Conservation (phyloP, 2,888 invertebrate species). For the Trichacis sp. region DNA sequence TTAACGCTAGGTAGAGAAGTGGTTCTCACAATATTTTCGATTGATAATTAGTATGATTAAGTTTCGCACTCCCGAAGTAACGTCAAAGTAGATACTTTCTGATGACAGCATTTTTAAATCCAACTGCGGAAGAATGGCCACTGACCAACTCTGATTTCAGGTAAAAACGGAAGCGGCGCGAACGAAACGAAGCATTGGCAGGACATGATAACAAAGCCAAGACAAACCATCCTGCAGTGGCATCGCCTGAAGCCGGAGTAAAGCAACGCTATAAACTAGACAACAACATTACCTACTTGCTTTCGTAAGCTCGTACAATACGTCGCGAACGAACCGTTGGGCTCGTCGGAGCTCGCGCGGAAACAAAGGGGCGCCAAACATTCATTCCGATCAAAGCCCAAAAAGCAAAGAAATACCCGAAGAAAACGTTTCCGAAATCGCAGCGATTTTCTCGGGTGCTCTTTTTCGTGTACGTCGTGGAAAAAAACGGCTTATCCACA, state of each 20-base stretch:
- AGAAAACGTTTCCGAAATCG: not conserved
- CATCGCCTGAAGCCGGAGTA: conserved; percentile 95
- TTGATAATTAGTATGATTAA: too few species aligned
- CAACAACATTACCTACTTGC: conserved; percentile 27
- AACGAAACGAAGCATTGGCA: conserved; percentile 98
- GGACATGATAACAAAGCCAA: conserved; percentile 97
- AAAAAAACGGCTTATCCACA: conserved; percentile 1
- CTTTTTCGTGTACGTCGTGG: not conserved
- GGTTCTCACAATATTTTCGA: too few species aligned
- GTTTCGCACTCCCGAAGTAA: too few species aligned
- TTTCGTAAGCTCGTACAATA: conserved; percentile 25
- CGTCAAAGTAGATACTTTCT: too few species aligned
- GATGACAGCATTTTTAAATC: too few species aligned
- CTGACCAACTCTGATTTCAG: conserved; percentile 69
- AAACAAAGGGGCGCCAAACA: too few species aligned
- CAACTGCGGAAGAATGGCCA: too few species aligned
- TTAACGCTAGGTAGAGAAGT: too few species aligned
- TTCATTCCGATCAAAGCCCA: not conserved
- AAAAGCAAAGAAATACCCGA: not conserved
- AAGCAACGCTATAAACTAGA: conserved; percentile 53
- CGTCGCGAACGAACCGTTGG: conserved; percentile 6
- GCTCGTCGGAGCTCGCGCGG: not conserved
- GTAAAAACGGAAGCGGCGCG: conserved; percentile 93
- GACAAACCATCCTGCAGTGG: conserved; percentile 97
- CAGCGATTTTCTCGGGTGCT: not conserved